Evolutionary conservation across 2,888 invertebrate genomes (phyloP).

Genomic region (Ophion obscuratus): DNA sequence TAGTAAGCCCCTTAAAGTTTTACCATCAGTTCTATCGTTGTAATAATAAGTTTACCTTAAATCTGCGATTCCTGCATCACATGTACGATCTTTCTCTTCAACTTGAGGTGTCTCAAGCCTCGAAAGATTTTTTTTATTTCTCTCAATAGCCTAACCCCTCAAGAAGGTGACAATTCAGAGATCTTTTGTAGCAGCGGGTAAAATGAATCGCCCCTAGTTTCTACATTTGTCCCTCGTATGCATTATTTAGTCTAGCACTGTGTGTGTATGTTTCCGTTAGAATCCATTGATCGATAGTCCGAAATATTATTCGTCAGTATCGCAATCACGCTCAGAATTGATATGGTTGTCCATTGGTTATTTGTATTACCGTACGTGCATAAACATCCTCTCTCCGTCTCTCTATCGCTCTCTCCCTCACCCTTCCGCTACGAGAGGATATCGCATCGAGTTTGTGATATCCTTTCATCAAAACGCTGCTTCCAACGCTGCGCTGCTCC

Average conservation of each 20-base stretch:
- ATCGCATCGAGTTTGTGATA: constrained; percentile 39
- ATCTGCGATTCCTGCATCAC: too few species aligned
- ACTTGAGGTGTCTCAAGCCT: too few species aligned
- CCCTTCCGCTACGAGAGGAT: constrained; percentile 6
- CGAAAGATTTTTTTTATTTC: too few species aligned
- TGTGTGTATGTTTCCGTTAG: neutral
- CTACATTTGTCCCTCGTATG: neutral
- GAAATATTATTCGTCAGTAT: constrained; percentile 32
- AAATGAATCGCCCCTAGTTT: neutral
- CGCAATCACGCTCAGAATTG: constrained; percentile 17
- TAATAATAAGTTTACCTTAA: too few species aligned
- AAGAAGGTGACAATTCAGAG: neutral
- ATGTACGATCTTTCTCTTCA: too few species aligned
- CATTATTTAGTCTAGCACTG: neutral
- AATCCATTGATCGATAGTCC: constrained; percentile 16
- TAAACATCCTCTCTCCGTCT: constrained; percentile 2
- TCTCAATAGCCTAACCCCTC: too few species aligned
- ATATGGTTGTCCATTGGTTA: neutral
- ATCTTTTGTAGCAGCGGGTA: neutral
- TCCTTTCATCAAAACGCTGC: constrained; percentile 52
- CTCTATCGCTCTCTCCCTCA: neutral
- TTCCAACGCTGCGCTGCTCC: constrained; percentile 37
- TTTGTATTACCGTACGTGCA: neutral
- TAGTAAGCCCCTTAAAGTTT: too few species aligned
- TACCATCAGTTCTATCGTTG: too few species aligned